A percentile compares a stretch with the other conserved stretches of the same genome.
These are phyloP conservation scores for Proisotoma minuta DNA, from an alignment of 2,888 invertebrate genomes.

Conservation along the genomic window DNA sequence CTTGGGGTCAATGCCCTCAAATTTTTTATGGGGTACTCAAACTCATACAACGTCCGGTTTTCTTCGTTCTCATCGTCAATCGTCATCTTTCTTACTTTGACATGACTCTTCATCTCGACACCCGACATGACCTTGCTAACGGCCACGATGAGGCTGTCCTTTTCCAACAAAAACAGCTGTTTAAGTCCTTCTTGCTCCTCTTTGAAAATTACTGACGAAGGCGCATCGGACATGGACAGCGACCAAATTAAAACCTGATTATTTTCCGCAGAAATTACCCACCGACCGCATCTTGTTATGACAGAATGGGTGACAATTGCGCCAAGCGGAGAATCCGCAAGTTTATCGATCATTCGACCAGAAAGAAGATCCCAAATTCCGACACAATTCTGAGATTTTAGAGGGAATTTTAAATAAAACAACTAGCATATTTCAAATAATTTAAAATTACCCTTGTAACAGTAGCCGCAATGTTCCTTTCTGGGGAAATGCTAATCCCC, in stretches of 20 bases:
- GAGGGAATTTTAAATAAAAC: no score
- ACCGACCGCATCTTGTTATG: slow-evolving; percentile 77
- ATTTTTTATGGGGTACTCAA: slow-evolving; percentile 73
- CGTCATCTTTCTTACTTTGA: slow-evolving; percentile 24
- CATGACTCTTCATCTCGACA: slow-evolving; percentile 34
- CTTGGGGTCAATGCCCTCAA: slow-evolving; percentile 76
- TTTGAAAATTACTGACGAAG: slow-evolving; percentile 64
- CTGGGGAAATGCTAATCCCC: slow-evolving; percentile 74
- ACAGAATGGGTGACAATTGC: slow-evolving; percentile 91
- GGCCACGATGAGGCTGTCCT: slow-evolving; percentile 68
- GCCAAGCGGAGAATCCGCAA: slow-evolving; percentile 85
- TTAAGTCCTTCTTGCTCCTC: slow-evolving; percentile 76
- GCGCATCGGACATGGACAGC: slow-evolving; percentile 52
- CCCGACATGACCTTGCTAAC: slow-evolving; percentile 62
- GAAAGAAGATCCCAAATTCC: slow-evolving; percentile 89
- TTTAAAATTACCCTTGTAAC: no score
- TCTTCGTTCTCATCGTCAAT: slow-evolving; percentile 49
- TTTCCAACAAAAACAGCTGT: slow-evolving; percentile 69
- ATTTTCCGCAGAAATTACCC: slow-evolving; percentile 83
- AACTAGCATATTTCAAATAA: no score
- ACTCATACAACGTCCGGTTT: slow-evolving; percentile 64
- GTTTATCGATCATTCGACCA: slow-evolving; percentile 75
- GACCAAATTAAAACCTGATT: slow-evolving; percentile 89
- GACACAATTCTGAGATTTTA: no score
- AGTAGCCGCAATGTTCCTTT: slow-evolving; percentile 77